Conservation (phyloP, 2,888 invertebrate genomes). For the Kuschelorhynchus macadamiae region DNA sequence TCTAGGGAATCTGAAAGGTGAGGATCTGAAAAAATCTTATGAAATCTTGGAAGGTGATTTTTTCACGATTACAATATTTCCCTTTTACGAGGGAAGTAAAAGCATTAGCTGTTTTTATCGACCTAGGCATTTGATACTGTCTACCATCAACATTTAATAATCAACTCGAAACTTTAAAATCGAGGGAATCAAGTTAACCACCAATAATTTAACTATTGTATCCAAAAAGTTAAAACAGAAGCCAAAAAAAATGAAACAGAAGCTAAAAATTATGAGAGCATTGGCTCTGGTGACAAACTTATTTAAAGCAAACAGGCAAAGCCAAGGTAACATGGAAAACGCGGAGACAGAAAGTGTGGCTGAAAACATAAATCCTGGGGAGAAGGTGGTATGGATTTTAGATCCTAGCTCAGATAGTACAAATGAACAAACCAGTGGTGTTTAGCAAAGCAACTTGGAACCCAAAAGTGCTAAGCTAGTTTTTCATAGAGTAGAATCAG, state of each 20-base stretch:
- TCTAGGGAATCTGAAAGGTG: too few relatives aligned
- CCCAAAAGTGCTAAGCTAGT: conserved; percentile 67
- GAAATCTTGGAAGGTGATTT: too few relatives aligned
- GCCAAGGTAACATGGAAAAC: conserved; percentile 9
- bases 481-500: conserved; percentile 72
- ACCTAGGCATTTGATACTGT: too few relatives aligned
- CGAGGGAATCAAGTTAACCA: too few relatives aligned
- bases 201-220: too few relatives aligned
- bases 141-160: too few relatives aligned
- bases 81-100: too few relatives aligned
- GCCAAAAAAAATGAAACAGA: conserved; percentile 72
- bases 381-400: conserved; percentile 65
- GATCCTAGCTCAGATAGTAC: conserved; percentile 61
- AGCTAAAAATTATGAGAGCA: conserved; percentile 81
- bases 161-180: too few relatives aligned
- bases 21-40: too few relatives aligned
- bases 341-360: background rate
- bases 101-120: too few relatives aligned
- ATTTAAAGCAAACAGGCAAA: conserved; percentile 70
- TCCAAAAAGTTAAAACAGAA: conserved; percentile 66
- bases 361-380: background rate
- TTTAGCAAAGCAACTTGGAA: conserved; percentile 58
- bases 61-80: too few relatives aligned
- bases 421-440: conserved; percentile 29
- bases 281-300: conserved; percentile 83